Conservation (phyloP, 2,113 vertebrate species). For the Salvelinus sp. region DNA sequence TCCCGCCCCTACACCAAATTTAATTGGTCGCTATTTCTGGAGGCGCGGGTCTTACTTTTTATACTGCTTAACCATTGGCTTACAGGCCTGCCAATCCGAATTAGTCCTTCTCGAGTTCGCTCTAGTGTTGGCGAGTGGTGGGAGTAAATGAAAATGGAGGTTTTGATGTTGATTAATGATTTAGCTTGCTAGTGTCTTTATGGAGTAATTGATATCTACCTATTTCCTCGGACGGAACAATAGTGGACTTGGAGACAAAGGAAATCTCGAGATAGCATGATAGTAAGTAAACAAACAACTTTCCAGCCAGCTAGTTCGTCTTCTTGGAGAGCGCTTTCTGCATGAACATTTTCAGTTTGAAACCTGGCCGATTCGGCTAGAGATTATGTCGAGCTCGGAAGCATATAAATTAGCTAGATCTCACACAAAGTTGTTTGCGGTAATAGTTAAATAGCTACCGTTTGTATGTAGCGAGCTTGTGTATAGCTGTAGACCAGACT, state of each 20-base stretch:
- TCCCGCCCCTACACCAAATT: not conserved
- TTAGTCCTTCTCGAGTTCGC: conserved; percentile 32
- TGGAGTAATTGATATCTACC: conserved; percentile 58
- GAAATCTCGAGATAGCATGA: conserved; percentile 69
- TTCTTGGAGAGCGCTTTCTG: not conserved
- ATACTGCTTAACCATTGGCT: conserved; percentile 58
- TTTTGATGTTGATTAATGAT: conserved; percentile 67
- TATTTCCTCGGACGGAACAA: conserved; percentile 11
- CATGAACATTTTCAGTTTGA: not conserved
- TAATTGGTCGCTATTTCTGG: conserved; percentile 51
- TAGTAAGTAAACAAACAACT: conserved; percentile 66
- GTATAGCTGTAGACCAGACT: not conserved
- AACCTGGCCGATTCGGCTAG: not conserved
- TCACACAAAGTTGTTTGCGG: not conserved
- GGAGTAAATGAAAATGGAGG: conserved; percentile 76
- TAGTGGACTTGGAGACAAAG: conserved; percentile 33
- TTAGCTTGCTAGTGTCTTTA: conserved; percentile 49
- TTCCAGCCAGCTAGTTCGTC: too few species aligned
- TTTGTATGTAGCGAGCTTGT: not conserved
- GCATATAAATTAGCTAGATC: not conserved
- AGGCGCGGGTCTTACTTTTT: conserved; percentile 12
- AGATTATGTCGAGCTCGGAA: not conserved
- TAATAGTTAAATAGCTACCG: too few species aligned
- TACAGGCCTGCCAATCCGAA: conserved; percentile 39
- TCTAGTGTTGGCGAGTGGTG: conserved; percentile 66